A percentile compares a stretch with the other conserved stretches of the same genome.
phyloP scores from a whole-genome alignment of 2,888 invertebrate genomes.

The Campoletis raptor region DNA sequence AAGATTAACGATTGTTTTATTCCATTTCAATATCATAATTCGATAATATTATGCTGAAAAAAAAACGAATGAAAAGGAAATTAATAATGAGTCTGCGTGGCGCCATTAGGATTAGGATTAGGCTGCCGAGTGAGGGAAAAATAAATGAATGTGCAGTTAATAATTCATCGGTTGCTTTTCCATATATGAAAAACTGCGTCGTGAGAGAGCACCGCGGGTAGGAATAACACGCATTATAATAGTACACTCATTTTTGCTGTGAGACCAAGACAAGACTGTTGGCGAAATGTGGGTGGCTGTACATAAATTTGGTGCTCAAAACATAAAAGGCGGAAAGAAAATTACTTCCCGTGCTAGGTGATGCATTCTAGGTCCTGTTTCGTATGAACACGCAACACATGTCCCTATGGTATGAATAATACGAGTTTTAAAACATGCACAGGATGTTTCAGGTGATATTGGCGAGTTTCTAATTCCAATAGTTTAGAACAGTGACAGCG shows the following conservation, averaged over 20 bases:
- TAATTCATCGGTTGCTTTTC: slow-evolving; percentile 57
- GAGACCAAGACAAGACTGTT: slow-evolving; percentile 44
- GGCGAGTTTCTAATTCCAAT: neutral
- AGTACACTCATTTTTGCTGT: slow-evolving; percentile 44
- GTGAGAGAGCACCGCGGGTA: slow-evolving; percentile 30
- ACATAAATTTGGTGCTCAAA: neutral
- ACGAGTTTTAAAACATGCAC: slow-evolving; percentile 10
- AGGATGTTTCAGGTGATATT: neutral
- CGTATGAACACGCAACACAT: neutral
- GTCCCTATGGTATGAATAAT: neutral
- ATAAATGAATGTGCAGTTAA: slow-evolving; percentile 9
- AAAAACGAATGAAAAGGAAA: slow-evolving; percentile 27
- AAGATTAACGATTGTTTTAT: neutral
- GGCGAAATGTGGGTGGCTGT: slow-evolving; percentile 62
- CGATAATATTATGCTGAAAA: neutral
- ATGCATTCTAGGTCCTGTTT: slow-evolving; percentile 6
- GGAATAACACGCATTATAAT: slow-evolving; percentile 56
- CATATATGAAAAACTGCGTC: slow-evolving; percentile 45
- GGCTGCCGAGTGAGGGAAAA: neutral
- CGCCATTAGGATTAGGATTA: slow-evolving; percentile 26
- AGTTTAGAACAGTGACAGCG: neutral
- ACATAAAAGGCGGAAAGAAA: slow-evolving; percentile 18
- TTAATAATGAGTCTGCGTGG: slow-evolving; percentile 12
- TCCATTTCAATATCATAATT: neutral
- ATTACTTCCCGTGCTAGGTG: neutral